phyloP scores from a whole-genome alignment of 1,140 invertebrate species.

The Brachystomella parvula region DNA sequence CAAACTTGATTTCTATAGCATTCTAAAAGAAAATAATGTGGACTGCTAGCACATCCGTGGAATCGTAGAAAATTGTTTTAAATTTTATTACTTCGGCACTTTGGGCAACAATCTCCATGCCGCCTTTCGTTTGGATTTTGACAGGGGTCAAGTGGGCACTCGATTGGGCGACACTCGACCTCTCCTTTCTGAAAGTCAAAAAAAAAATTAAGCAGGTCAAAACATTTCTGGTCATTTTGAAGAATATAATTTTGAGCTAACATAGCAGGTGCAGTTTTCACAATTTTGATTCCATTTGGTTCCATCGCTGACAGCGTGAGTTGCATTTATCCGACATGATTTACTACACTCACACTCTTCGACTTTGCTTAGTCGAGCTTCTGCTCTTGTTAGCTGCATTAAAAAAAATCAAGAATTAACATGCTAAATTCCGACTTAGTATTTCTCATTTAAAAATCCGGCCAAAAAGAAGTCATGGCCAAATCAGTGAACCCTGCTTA shows the following conservation, averaged over 20 bases:
- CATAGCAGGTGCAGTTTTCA: conserved; percentile 71
- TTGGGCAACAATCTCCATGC: conserved; percentile 72
- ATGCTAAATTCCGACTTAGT: too few species aligned
- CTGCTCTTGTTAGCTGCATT: conserved; percentile 64
- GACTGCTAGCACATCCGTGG: neutral
- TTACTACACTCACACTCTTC: conserved; percentile 84
- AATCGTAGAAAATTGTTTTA: neutral
- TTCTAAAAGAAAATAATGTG: neutral
- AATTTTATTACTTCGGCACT: conserved; percentile 69
- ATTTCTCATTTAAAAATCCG: too few species aligned
- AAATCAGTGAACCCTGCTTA: too few species aligned
- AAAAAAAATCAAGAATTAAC: conserved; percentile 26
- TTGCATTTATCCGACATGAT: conserved; percentile 69
- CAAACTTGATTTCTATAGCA: conserved; percentile 23
- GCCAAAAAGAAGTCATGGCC: too few species aligned
- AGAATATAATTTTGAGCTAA: conserved; percentile 42
- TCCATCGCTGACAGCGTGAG: conserved; percentile 66
- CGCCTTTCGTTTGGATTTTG: conserved; percentile 63
- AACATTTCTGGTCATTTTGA: too few species aligned
- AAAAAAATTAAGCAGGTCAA: conserved; percentile 21
- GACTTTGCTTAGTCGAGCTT: conserved; percentile 62
- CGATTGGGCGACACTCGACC: conserved; percentile 65
- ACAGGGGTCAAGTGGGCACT: conserved; percentile 65
- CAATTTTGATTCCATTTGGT: conserved; percentile 70
- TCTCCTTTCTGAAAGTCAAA: conserved; percentile 61